Conservation (phyloP, 2,888 invertebrate genomes). For the Melanotus villosus region DNA sequence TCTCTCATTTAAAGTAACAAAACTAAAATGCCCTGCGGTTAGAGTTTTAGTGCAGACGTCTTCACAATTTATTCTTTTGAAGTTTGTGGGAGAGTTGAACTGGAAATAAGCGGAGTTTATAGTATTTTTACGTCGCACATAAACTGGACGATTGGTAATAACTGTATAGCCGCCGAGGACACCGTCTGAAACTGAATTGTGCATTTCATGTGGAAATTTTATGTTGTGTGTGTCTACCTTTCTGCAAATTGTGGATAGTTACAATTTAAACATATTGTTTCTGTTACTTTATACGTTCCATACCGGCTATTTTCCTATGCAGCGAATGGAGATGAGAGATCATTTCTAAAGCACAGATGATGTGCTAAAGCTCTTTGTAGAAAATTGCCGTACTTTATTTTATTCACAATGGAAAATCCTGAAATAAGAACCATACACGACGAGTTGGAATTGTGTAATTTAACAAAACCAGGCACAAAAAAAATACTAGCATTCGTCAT, state of each 20-base stretch:
- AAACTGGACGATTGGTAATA: constrained; percentile 51
- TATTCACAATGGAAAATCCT: constrained; percentile 14
- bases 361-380: constrained; percentile 27
- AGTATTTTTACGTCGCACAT: constrained; percentile 50
- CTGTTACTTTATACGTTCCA: background rate
- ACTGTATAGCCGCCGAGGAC: constrained; percentile 38
- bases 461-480: background rate
- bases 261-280: constrained; percentile 41
- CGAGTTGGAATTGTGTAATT: background rate
- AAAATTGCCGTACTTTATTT: constrained; percentile 27
- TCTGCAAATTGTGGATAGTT: constrained; percentile 30
- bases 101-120: constrained; percentile 45
- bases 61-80: constrained; percentile 27
- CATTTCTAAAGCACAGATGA: constrained; percentile 28
- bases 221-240: constrained; percentile 35
- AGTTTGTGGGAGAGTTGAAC: constrained; percentile 36
- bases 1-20: no score
- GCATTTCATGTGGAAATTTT: constrained; percentile 41
- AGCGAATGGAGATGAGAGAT: constrained; percentile 27
- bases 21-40: background rate
- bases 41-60: constrained; percentile 16
- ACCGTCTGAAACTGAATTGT: constrained; percentile 31
- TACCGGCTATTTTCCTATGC: constrained; percentile 8
- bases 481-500: no score
- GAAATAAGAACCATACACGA: background rate